Base-by-base conservation (phyloP, 1,140 invertebrate species). In the Drosophila elegans region DNA sequence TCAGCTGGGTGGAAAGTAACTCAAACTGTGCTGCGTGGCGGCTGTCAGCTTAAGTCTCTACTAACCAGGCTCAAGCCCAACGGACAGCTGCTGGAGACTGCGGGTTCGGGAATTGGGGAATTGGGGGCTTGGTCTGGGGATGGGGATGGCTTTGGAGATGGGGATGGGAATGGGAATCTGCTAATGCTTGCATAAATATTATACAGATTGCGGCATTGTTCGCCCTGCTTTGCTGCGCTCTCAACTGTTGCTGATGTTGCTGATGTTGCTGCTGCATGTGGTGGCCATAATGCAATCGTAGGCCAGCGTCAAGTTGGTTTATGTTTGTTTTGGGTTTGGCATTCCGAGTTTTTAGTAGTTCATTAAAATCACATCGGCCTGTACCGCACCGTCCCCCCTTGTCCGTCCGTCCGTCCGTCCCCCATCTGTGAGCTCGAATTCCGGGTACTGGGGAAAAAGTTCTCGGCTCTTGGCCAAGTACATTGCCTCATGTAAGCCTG, bases 171-270 rank as follows among this genome's bases (percentile, higher is more conserved):
- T 21, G 27, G 48, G 48, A 71, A 54, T 45, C 64, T 74, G 82
- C 68, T 85, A 78, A 86, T 86, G 82, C 69, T 78, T 89, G 76
- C 72, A 83, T 89, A 89, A 80, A 88, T 88, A 88, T 88, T 72
- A 62, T 49, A 78, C 56, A 63, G 49, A 77, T 77, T 74, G 73
- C 73, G 73, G 66, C 81, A 84, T 85, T 85, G 81, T 84, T 84
- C 78, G 42, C 27, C 57, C 38, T 71, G 36, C 57, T 34, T 49
- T 12, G 16, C 67, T 44, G 44, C 21, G 49, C 46, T 44, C 34
- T 54, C 29, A 53, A 59, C 41, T 67, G 72, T 64, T 74, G 64
- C 38, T 73, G 46, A 11, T 54, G 48, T 21, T 54, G 51, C 54
- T 74, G 60, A 11, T 54, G 48, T 21, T 54, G 51, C 54, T 74